phyloP scores from a whole-genome alignment of 2,888 invertebrate species.

The Erannis defoliaria region DNA sequence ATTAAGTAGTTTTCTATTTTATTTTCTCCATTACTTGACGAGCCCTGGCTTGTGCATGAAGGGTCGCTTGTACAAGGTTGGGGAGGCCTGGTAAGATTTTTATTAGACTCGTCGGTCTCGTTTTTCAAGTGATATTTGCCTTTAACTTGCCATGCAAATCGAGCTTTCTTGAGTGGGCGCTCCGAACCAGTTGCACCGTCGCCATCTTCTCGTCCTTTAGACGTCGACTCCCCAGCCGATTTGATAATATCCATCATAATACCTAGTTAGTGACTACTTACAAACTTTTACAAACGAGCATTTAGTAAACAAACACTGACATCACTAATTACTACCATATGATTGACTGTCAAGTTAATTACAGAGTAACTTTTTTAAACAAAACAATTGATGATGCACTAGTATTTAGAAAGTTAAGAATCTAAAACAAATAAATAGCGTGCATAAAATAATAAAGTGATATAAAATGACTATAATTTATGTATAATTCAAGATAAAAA shows the following conservation, averaged over 20 bases:
- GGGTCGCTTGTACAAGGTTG: slow-evolving; percentile 7
- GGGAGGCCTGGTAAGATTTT: slow-evolving; percentile 27
- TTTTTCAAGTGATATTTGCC: slow-evolving; percentile 88
- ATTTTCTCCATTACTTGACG: neutral
- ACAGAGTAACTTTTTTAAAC: slow-evolving; percentile 39
- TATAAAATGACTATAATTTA: neutral
- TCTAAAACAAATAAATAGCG: neutral
- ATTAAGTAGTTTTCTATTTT: slow-evolving; percentile 70
- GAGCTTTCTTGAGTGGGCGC: slow-evolving; percentile 89
- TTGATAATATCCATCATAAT: slow-evolving; percentile 71
- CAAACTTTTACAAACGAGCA: slow-evolving; percentile 55
- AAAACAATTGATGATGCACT: neutral
- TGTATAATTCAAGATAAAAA: neutral
- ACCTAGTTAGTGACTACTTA: slow-evolving; percentile 43
- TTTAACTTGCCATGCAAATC: slow-evolving; percentile 89
- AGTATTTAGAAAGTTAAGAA: neutral
- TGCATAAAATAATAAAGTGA: neutral
- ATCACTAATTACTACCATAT: slow-evolving; percentile 82
- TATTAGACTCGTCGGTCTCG: slow-evolving; percentile 55
- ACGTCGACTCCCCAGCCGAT: slow-evolving; percentile 77
- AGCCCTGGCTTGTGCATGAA: slow-evolving; percentile 11
- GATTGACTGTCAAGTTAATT: slow-evolving; percentile 81
- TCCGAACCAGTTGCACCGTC: slow-evolving; percentile 80
- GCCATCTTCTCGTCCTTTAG: slow-evolving; percentile 84
- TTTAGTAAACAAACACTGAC: slow-evolving; percentile 84